phyloP scores from a whole-genome alignment of 37 sponge, comb jelly and placozoan species.

The Crambe crambe region DNA sequence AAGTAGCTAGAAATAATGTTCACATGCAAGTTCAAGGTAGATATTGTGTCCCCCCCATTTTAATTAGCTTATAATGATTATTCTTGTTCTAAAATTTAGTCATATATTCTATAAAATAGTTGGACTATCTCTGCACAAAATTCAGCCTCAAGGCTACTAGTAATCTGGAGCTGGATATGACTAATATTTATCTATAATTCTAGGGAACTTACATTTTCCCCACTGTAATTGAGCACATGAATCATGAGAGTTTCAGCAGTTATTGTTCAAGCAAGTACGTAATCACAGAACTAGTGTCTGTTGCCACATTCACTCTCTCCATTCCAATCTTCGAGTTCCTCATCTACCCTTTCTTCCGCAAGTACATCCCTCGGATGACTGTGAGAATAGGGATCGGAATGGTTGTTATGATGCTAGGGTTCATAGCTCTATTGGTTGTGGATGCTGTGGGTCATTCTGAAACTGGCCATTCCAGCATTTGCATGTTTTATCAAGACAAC shows the following conservation, averaged over 20 bases:
- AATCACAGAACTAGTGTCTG: not conserved
- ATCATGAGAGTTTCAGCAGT: not conserved
- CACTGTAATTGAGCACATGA: not conserved
- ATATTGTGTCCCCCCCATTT: too few species aligned
- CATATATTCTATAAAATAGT: too few species aligned
- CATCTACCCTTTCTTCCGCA: slow-evolving; percentile 23
- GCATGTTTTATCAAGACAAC: slow-evolving; percentile 25
- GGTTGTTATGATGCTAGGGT: not conserved
- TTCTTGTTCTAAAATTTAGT: too few species aligned
- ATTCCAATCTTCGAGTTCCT: slow-evolving; percentile 43
- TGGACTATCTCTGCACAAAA: too few species aligned
- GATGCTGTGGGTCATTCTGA: slow-evolving; percentile 5
- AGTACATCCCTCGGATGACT: slow-evolving; percentile 21
- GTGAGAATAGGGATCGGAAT: slow-evolving; percentile 23
- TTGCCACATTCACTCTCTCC: not conserved
- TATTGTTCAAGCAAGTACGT: not conserved
- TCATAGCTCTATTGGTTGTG: not conserved
- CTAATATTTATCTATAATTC: not conserved
- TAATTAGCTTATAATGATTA: too few species aligned
- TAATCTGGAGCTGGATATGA: not conserved
- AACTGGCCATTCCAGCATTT: not conserved
- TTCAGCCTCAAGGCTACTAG: too few species aligned
- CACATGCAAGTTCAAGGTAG: too few species aligned
- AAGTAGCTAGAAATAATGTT: not conserved
- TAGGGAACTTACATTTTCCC: slow-evolving; percentile 9